Percentiles rank a stretch among this genome's conserved stretches.
Conservation (phyloP, 2,797 vertebrate genomes). For the Sebastiscus tertius region DNA sequence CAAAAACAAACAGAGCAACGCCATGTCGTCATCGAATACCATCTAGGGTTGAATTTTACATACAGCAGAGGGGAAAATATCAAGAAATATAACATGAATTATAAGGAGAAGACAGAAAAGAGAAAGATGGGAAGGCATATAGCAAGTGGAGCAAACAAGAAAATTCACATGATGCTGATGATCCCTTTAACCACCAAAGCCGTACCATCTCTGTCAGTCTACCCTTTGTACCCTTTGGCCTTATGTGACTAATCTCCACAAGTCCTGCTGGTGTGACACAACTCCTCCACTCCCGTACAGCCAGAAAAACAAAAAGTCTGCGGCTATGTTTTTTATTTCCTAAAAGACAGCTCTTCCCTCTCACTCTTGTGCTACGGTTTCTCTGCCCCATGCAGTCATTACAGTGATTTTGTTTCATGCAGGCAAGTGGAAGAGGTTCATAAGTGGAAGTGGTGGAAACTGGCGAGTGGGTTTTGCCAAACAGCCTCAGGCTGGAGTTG, state of each 20-base stretch:
- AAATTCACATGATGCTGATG: neutral
- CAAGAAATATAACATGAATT: neutral
- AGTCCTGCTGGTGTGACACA: slow-evolving; percentile 2
- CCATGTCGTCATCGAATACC: neutral
- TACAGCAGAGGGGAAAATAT: neutral
- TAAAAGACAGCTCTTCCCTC: slow-evolving; percentile 24
- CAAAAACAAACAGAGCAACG: slow-evolving; percentile 3
- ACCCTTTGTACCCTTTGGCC: neutral
- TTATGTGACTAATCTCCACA: neutral
- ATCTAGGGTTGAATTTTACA: neutral
- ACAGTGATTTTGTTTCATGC: slow-evolving; percentile 56
- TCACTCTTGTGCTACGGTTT: slow-evolving; percentile 11
- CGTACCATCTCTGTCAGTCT: neutral
- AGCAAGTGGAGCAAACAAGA: neutral
- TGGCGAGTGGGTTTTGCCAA: slow-evolving; percentile 26
- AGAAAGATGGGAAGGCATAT: neutral
- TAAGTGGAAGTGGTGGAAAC: slow-evolving; percentile 60
- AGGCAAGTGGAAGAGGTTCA: slow-evolving; percentile 43
- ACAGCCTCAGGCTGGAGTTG: slow-evolving; percentile 8
- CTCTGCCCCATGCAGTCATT: slow-evolving; percentile 54
- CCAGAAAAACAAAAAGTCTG: neutral
- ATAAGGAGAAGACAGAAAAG: neutral
- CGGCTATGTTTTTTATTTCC: neutral
- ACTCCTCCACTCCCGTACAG: neutral
- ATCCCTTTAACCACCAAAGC: neutral